Evolutionary conservation across 2,888 invertebrate species (phyloP).

Genomic region (Brenthis ino): DNA sequence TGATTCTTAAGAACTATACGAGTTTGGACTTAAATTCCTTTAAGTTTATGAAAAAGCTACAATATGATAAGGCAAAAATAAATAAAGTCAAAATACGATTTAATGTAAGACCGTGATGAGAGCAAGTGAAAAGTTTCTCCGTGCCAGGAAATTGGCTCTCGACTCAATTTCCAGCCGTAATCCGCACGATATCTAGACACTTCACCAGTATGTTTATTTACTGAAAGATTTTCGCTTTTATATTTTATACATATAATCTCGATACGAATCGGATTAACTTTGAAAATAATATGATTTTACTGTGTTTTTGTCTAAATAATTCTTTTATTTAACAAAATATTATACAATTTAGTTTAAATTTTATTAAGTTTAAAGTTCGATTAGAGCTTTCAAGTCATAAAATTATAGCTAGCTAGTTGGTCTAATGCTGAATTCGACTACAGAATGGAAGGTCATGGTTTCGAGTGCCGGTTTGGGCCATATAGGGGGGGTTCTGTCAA

Average conservation of each 20-base stretch:
- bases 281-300: neutral
- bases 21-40: neutral
- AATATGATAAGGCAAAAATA: neutral
- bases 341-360: too few relatives aligned
- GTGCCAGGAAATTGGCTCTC: conserved; percentile 45
- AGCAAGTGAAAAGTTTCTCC: conserved; percentile 37
- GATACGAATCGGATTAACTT: neutral
- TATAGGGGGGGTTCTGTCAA: too few relatives aligned
- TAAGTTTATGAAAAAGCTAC: neutral
- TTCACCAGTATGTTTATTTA: conserved; percentile 39
- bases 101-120: conserved; percentile 16
- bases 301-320: too few relatives aligned
- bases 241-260: neutral
- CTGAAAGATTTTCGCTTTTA: neutral
- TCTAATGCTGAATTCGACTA: too few relatives aligned
- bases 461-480: too few relatives aligned
- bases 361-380: too few relatives aligned
- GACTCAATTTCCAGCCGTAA: conserved; percentile 47
- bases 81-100: conserved; percentile 5
- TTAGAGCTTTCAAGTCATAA: too few relatives aligned
- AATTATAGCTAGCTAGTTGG: too few relatives aligned
- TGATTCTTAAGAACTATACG: too few relatives aligned
- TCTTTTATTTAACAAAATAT: too few relatives aligned
- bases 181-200: conserved; percentile 36
- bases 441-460: too few relatives aligned